These are phyloP conservation scores for Ormyrus pomaceus DNA, from an alignment of 2,888 invertebrate genomes.

Conservation along the genomic window DNA sequence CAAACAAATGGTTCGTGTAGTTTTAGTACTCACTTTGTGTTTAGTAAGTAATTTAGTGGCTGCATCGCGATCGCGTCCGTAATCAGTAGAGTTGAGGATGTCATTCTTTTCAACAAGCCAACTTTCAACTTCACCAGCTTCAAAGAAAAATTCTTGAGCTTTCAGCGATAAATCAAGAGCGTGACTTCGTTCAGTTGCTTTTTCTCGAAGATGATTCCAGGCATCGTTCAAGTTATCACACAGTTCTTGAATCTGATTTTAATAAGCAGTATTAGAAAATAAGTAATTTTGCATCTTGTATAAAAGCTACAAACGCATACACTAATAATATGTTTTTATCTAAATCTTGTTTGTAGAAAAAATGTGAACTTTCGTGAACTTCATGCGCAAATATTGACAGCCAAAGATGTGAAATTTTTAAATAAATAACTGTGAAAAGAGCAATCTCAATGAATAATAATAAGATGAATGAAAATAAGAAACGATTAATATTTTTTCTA, in stretches of 20 bases:
- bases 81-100: constrained; percentile 88
- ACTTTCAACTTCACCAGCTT: constrained; percentile 93
- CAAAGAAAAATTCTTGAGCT: constrained; percentile 94
- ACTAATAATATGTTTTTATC: background rate
- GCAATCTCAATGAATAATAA: constrained; percentile 19
- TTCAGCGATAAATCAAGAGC: constrained; percentile 90
- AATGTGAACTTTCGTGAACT: constrained; percentile 23
- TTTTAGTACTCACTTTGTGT: constrained; percentile 84
- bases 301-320: constrained; percentile 18
- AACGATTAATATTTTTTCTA: constrained; percentile 26
- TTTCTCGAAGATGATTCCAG: constrained; percentile 85
- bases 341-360: background rate
- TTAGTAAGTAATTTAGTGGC: constrained; percentile 95
- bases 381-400: constrained; percentile 46
- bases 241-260: constrained; percentile 82
- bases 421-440: constrained; percentile 15
- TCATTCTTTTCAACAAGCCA: constrained; percentile 94
- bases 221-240: constrained; percentile 84
- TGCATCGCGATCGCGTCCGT: constrained; percentile 92
- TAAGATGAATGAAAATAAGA: constrained; percentile 12
- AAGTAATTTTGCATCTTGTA: background rate
- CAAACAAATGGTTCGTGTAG: constrained; percentile 1
- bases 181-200: constrained; percentile 84
- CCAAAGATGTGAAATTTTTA: constrained; percentile 20
- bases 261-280: background rate